These are phyloP conservation scores for Cosmopolites sordidus DNA, from an alignment of 2,888 invertebrate genomes.

Conservation along the genomic window DNA sequence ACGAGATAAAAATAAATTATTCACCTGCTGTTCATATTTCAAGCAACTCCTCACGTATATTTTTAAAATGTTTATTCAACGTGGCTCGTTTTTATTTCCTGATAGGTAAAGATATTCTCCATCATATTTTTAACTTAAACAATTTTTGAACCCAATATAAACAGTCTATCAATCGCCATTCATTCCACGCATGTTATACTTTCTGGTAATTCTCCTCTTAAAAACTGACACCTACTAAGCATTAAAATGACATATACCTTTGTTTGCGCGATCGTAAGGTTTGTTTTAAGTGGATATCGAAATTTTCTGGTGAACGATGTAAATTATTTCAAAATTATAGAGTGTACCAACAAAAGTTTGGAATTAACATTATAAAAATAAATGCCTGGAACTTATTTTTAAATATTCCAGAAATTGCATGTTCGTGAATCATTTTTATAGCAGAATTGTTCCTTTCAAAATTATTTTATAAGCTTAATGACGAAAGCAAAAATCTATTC, in stretches of 20 bases:
- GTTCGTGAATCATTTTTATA: too few species aligned
- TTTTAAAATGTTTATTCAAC: constrained; percentile 3
- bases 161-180: constrained; percentile 3
- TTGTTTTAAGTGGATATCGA: too few species aligned
- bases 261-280: constrained; percentile 4
- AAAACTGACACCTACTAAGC: constrained; percentile 6
- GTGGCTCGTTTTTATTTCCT: constrained; percentile 2
- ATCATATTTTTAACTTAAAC: constrained; percentile 3
- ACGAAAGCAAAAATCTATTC: too few species aligned
- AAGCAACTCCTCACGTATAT: constrained; percentile 4
- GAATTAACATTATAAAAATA: too few species aligned
- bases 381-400: too few species aligned
- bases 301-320: too few species aligned
- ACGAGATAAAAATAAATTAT: too few species aligned
- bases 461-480: too few species aligned
- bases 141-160: constrained; percentile 8
- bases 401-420: too few species aligned
- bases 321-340: too few species aligned
- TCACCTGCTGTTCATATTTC: constrained; percentile 11
- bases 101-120: constrained; percentile 10
- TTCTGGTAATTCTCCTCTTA: constrained; percentile 5
- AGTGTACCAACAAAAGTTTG: too few species aligned
- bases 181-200: constrained; percentile 4
- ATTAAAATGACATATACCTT: constrained; percentile 12
- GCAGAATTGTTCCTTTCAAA: too few species aligned